A percentile compares a stretch with the other conserved stretches of the same genome.
Evolutionary conservation across 1,140 invertebrate species (phyloP).

Genomic region (Nephila pilipes): DNA sequence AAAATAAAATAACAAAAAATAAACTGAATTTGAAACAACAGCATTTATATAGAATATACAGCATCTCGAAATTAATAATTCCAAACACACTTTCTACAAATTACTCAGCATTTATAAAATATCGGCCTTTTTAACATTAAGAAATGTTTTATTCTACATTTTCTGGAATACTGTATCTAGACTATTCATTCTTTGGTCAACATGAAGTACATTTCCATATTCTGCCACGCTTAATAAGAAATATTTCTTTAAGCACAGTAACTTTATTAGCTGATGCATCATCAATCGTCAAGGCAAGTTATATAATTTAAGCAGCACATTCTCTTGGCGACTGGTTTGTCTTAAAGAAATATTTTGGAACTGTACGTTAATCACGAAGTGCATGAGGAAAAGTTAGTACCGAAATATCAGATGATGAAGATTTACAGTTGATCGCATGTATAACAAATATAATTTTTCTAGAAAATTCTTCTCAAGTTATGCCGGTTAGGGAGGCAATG

Average conservation of each 20-base stretch:
- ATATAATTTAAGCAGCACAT: background rate
- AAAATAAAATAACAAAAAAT: background rate
- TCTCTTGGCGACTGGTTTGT: background rate
- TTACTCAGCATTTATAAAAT: background rate
- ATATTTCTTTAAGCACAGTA: background rate
- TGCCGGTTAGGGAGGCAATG: background rate
- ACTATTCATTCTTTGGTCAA: background rate
- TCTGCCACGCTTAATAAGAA: background rate
- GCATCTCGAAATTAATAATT: background rate
- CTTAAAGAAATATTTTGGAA: slow-evolving; percentile 9
- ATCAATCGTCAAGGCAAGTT: background rate
- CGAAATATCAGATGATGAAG: background rate
- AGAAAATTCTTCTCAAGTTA: background rate
- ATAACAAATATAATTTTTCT: background rate
- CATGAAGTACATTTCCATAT: background rate
- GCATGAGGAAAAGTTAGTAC: background rate
- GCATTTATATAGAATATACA: background rate
- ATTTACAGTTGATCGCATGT: background rate
- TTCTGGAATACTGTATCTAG: background rate
- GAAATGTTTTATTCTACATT: background rate
- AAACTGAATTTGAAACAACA: background rate
- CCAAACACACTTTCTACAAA: background rate
- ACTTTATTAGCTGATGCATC: background rate
- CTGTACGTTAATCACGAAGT: background rate
- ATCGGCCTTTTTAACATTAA: background rate